phyloP scores from a whole-genome alignment of 1,140 invertebrate species.

The Drosophila subpulchrella region DNA sequence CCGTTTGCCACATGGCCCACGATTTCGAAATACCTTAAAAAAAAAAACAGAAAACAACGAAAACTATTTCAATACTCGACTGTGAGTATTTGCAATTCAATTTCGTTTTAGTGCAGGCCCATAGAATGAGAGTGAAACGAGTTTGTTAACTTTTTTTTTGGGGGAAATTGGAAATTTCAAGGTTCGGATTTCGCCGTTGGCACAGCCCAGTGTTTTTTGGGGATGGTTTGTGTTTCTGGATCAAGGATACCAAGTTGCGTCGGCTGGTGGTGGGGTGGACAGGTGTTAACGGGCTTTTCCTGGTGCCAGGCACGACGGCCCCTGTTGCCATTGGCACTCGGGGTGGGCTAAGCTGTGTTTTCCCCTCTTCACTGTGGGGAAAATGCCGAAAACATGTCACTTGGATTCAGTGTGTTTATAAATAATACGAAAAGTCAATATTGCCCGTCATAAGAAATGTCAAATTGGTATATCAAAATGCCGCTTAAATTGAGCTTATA shows the following conservation, averaged over 20 bases:
- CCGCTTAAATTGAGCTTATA: neutral
- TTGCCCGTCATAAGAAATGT: neutral
- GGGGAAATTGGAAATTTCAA: conserved; percentile 37
- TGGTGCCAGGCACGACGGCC: conserved; percentile 29
- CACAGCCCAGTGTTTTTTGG: conserved; percentile 11
- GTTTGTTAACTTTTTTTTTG: conserved; percentile 30
- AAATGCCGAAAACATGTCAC: conserved; percentile 23
- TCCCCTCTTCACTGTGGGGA: neutral
- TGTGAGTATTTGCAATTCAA: conserved; percentile 34
- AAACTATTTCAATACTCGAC: conserved; percentile 43
- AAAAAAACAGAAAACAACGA: conserved; percentile 4
- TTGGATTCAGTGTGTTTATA: conserved; percentile 21
- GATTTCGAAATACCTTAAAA: conserved; percentile 23
- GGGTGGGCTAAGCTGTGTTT: conserved; percentile 19
- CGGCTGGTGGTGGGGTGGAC: conserved; percentile 4
- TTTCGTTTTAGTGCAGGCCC: conserved; percentile 22
- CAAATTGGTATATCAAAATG: neutral
- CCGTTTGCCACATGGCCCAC: conserved; percentile 36
- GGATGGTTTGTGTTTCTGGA: conserved; percentile 30
- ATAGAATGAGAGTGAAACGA: conserved; percentile 36
- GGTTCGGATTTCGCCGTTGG: conserved; percentile 29
- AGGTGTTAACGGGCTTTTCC: conserved; percentile 26
- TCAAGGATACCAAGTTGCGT: conserved; percentile 30
- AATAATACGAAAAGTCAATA: conserved; percentile 26
- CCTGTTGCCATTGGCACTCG: conserved; percentile 35